phyloP scores from a whole-genome alignment of 2,888 invertebrate genomes.

The Exephanes ischioxanthus region DNA sequence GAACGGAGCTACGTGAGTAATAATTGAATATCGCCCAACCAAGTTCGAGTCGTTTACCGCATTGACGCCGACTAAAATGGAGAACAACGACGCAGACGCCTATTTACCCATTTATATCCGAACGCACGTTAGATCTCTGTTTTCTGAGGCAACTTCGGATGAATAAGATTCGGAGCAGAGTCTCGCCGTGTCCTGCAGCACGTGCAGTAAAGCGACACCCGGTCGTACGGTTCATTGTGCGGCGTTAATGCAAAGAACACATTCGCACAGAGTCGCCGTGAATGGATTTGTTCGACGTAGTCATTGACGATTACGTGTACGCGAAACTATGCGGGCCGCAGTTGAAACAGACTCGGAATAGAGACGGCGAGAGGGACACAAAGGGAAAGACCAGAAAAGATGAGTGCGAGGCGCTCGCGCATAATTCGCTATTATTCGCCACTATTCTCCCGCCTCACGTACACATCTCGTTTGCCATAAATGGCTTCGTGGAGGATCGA shows the following conservation, averaged over 20 bases:
- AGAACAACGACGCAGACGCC: not conserved
- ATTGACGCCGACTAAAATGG: not conserved
- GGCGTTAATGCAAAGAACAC: slow-evolving; percentile 11
- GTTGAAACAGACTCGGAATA: slow-evolving; percentile 4
- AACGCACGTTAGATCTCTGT: slow-evolving; percentile 6
- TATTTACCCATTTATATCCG: not conserved
- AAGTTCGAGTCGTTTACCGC: slow-evolving; percentile 22
- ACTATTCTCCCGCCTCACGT: not conserved
- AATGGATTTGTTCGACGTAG: slow-evolving; percentile 60
- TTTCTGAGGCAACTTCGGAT: slow-evolving; percentile 35
- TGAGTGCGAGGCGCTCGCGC: not conserved
- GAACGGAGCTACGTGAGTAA: too few species aligned
- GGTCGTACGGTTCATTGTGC: not conserved
- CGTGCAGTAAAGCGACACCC: slow-evolving; percentile 30
- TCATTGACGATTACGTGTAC: slow-evolving; percentile 63
- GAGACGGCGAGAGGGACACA: not conserved
- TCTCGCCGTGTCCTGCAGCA: slow-evolving; percentile 9
- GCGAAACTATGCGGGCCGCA: slow-evolving; percentile 44
- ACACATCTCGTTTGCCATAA: slow-evolving; percentile 1
- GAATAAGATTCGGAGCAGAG: slow-evolving; percentile 45
- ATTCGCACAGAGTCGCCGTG: slow-evolving; percentile 39
- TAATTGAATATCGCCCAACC: not conserved
- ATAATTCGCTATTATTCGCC: not conserved
- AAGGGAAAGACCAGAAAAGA: not conserved
- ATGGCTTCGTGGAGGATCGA: not conserved